phyloP scores from a whole-genome alignment of 1,140 invertebrate species.

The Cotesia glomerata region DNA sequence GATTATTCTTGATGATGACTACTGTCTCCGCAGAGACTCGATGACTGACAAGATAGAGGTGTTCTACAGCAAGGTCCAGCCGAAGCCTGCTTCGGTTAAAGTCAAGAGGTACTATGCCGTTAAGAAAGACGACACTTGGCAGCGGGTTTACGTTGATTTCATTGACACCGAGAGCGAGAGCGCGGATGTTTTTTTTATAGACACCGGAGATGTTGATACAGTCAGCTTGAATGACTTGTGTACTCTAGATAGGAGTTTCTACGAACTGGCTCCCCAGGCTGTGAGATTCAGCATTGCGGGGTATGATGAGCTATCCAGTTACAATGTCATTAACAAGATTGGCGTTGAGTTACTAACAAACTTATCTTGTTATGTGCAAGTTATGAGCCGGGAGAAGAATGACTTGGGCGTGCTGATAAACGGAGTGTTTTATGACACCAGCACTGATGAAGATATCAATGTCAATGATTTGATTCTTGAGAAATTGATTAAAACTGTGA shows the following conservation, averaged over 20 bases:
- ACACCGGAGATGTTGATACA: constrained; percentile 68
- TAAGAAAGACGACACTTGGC: constrained; percentile 66
- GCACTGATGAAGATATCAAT: constrained; percentile 41
- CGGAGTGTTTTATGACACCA: constrained; percentile 43
- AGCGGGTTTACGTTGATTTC: constrained; percentile 67
- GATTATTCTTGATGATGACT: constrained; percentile 63
- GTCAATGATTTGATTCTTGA: constrained; percentile 46
- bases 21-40: constrained; percentile 54
- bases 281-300: constrained; percentile 67
- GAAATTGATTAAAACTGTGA: constrained; percentile 12
- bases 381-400: constrained; percentile 23
- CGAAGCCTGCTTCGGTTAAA: too few species aligned
- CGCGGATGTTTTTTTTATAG: constrained; percentile 69
- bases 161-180: constrained; percentile 51
- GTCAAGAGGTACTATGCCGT: constrained; percentile 66
- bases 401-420: constrained; percentile 20
- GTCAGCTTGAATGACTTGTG: constrained; percentile 62
- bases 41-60: constrained; percentile 65
- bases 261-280: constrained; percentile 68
- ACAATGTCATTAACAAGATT: constrained; percentile 16
- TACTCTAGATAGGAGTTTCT: constrained; percentile 65
- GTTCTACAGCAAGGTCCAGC: constrained; percentile 53
- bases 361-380: constrained; percentile 31
- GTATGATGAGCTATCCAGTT: constrained; percentile 65
- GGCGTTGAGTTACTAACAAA: constrained; percentile 43